A percentile compares a stretch with the other conserved stretches of the same genome.
phyloP scores from a whole-genome alignment of 2,797 vertebrate species.

The Labeo calbasu region DNA sequence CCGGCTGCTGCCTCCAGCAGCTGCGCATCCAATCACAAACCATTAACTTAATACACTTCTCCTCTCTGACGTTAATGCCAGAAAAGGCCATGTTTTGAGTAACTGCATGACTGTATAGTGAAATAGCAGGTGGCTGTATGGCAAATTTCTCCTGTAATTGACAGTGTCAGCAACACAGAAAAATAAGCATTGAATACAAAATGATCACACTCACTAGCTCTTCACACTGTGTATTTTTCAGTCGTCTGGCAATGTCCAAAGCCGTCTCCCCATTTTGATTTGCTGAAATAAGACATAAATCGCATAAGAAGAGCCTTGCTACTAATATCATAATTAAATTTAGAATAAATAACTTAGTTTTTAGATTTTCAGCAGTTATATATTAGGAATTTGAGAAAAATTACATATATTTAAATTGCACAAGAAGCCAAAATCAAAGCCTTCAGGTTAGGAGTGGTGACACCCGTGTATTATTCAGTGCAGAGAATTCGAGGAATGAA shows the following conservation, averaged over 20 bases:
- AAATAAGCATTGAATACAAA: constrained; percentile 1
- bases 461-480: background rate
- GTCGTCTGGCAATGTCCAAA: constrained; percentile 83
- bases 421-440: constrained; percentile 1
- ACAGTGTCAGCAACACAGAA: background rate
- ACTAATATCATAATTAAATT: background rate
- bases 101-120: background rate
- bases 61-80: background rate
- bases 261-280: constrained; percentile 88
- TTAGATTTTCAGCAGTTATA: background rate
- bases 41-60: constrained; percentile 20
- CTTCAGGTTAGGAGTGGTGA: background rate
- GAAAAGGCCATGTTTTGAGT: background rate
- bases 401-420: background rate
- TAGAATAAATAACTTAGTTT: background rate
- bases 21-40: constrained; percentile 66
- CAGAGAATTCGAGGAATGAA: background rate
- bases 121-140: background rate
- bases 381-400: background rate
- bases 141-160: constrained; percentile 2
- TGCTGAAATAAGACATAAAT: constrained; percentile 70
- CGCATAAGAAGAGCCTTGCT: background rate
- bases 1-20: constrained; percentile 83
- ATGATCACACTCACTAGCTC: constrained; percentile 80
- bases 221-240: constrained; percentile 84